These are phyloP conservation scores for Aix galericulata DNA, from an alignment of 2,113 vertebrate species.

Conservation along the genomic window DNA sequence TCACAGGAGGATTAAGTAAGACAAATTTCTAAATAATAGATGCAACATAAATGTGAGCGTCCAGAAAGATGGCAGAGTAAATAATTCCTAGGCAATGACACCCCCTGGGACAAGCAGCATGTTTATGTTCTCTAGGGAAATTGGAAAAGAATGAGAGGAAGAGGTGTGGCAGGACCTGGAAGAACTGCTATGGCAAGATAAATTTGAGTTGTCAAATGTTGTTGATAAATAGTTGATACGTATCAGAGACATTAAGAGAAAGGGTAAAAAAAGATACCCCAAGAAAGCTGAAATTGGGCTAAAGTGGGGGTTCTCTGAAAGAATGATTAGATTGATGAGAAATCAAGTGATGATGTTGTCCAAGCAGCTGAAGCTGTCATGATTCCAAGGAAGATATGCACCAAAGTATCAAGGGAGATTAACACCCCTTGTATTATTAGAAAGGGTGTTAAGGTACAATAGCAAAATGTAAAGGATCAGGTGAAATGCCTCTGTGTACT, in stretches of 20 bases:
- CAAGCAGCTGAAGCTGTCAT: background rate
- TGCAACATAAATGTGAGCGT: background rate
- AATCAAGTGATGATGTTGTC: background rate
- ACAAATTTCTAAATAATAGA: background rate
- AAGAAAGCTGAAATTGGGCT: background rate
- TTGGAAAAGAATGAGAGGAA: slow-evolving; percentile 20
- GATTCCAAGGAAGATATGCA: background rate
- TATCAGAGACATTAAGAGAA: slow-evolving; percentile 12
- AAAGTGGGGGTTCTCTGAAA: background rate
- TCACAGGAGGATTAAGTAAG: background rate
- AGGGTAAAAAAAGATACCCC: background rate
- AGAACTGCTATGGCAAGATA: background rate
- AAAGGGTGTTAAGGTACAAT: background rate
- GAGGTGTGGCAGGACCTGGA: slow-evolving; percentile 23
- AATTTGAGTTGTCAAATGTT: background rate
- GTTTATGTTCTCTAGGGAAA: slow-evolving; percentile 15
- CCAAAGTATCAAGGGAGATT: background rate
- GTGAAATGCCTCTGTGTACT: background rate
- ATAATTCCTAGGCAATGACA: background rate
- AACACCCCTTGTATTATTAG: background rate
- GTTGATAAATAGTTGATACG: background rate
- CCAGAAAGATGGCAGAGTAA: background rate
- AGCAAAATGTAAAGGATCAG: background rate
- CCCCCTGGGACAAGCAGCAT: background rate
- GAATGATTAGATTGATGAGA: background rate